phyloP scores from a whole-genome alignment of 2,797 vertebrate genomes.

The Megalops cyprinoides region DNA sequence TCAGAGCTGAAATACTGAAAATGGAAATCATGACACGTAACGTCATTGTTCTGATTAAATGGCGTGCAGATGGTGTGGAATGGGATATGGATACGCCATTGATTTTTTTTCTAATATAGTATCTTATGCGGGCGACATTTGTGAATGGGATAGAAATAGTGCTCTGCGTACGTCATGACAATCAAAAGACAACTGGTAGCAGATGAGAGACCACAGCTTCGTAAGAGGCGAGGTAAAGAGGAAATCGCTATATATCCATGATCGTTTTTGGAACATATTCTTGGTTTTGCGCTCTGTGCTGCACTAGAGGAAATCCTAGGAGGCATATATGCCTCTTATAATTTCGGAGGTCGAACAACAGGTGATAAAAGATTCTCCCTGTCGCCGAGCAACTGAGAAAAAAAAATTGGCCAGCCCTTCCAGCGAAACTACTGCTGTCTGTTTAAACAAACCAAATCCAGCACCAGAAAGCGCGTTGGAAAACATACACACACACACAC shows the following conservation, averaged over 20 bases:
- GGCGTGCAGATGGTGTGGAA: background rate
- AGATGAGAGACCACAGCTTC: background rate
- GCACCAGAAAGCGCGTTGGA: conserved; percentile 11
- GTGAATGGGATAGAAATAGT: conserved; percentile 13
- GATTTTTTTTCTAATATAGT: background rate
- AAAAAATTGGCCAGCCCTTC: conserved; percentile 24
- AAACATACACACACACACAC: no score
- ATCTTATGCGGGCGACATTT: background rate
- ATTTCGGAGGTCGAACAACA: conserved; percentile 33
- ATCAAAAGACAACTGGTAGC: background rate
- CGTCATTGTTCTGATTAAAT: background rate
- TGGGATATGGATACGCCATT: background rate
- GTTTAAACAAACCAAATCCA: conserved; percentile 35
- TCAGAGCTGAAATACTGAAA: conserved; percentile 4
- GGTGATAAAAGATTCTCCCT: conserved; percentile 28
- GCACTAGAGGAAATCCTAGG: background rate
- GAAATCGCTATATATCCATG: no score
- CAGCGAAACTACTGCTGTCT: conserved; percentile 18
- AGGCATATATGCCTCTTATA: background rate
- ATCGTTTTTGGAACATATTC: background rate
- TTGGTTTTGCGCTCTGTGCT: background rate
- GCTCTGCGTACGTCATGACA: conserved; percentile 5
- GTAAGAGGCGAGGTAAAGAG: no score
- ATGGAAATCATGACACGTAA: conserved; percentile 3
- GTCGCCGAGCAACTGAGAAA: conserved; percentile 36